Evolutionary conservation across 2,113 vertebrate species (phyloP).

Genomic region (Micromys minutus): DNA sequence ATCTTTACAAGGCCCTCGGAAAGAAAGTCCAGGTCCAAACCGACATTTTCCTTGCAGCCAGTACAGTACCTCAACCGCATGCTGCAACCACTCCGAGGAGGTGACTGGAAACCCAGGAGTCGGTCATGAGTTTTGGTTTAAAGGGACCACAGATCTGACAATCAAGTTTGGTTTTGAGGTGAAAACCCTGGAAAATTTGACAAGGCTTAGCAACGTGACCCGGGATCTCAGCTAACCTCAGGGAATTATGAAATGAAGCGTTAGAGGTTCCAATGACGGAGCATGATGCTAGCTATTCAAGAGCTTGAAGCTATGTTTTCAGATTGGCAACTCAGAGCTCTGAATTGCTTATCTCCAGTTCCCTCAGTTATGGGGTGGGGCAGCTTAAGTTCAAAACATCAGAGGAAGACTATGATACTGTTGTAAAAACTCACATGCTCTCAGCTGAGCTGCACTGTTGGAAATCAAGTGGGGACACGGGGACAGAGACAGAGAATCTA

Average conservation of each 20-base stretch:
- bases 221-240: background rate
- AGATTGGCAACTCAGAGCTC: background rate
- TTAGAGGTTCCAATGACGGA: background rate
- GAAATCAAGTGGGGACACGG: background rate
- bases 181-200: background rate
- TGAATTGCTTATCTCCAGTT: background rate
- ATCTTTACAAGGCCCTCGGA: background rate
- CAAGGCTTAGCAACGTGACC: background rate
- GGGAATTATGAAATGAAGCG: too few relatives aligned
- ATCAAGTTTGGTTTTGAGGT: background rate
- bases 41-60: too few relatives aligned
- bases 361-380: background rate
- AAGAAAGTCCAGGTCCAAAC: background rate
- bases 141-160: background rate
- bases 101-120: background rate
- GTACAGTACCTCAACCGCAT: background rate
- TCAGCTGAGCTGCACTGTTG: background rate
- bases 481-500: background rate
- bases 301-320: background rate
- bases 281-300: too few relatives aligned
- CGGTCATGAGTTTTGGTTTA: background rate
- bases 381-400: background rate
- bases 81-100: background rate
- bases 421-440: background rate
- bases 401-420: background rate